These are phyloP conservation scores for Habropoda laboriosa DNA, from an alignment of 1,140 invertebrate species.

Conservation along the genomic window DNA sequence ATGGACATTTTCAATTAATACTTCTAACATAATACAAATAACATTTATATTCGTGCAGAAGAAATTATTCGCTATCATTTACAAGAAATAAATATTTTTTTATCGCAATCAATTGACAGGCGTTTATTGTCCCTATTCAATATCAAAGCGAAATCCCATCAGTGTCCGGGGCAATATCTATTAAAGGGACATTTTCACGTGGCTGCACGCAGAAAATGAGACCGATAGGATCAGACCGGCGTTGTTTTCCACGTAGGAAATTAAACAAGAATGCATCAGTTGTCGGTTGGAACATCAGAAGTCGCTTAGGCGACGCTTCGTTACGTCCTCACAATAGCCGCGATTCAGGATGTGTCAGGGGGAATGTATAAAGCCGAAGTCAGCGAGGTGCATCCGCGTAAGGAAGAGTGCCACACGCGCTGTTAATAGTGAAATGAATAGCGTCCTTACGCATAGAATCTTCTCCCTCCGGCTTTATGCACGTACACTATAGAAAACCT, in stretches of 20 bases:
- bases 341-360: slow-evolving; percentile 1
- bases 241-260: slow-evolving; percentile 20
- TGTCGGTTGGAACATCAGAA: background rate
- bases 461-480: background rate
- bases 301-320: slow-evolving; percentile 18
- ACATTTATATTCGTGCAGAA: no score
- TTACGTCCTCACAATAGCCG: slow-evolving; percentile 30
- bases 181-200: background rate
- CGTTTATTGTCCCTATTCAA: no score
- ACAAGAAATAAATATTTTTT: background rate
- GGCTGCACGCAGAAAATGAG: background rate
- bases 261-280: slow-evolving; percentile 36
- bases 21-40: no score
- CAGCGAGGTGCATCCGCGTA: slow-evolving; percentile 12
- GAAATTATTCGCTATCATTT: background rate
- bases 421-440: slow-evolving; percentile 26
- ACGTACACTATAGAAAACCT: background rate
- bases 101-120: background rate
- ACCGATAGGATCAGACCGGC: background rate
- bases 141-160: slow-evolving; percentile 2
- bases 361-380: background rate
- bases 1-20: no score
- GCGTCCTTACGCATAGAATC: background rate
- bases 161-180: background rate
- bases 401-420: background rate